Conservation (phyloP, 1,140 invertebrate species). For the Archegozetes longisetosus region DNA sequence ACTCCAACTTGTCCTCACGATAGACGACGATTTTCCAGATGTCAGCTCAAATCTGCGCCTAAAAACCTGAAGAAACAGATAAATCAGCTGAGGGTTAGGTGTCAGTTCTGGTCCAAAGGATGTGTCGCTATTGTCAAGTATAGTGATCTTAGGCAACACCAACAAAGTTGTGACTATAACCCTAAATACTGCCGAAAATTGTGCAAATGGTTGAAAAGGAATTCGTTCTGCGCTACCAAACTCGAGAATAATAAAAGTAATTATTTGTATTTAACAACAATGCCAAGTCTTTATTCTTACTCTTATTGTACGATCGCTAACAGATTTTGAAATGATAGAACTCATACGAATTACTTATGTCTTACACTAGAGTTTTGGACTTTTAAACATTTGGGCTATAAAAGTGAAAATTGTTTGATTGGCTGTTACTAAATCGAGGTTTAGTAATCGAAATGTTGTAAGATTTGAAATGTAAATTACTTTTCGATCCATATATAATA, state of each 20-base stretch:
- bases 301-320: background rate
- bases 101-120: background rate
- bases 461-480: too few relatives aligned
- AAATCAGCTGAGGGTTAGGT: background rate
- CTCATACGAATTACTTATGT: too few relatives aligned
- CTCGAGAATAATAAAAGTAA: background rate
- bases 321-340: background rate
- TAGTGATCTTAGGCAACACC: background rate
- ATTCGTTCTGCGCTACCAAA: background rate
- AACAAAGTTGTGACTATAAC: background rate
- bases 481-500: too few relatives aligned
- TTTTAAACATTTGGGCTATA: too few relatives aligned
- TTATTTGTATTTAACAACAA: background rate
- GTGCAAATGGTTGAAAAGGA: background rate
- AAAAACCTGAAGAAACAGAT: background rate
- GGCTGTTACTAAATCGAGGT: too few relatives aligned
- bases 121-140: background rate
- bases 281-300: background rate
- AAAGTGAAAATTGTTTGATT: too few relatives aligned
- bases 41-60: background rate
- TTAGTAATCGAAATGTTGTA: too few relatives aligned
- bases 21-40: background rate
- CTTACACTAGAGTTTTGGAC: too few relatives aligned
- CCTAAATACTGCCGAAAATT: background rate
- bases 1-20: background rate